phyloP scores from a whole-genome alignment of 2,113 vertebrate species.

The Pelmatolapia mariae region DNA sequence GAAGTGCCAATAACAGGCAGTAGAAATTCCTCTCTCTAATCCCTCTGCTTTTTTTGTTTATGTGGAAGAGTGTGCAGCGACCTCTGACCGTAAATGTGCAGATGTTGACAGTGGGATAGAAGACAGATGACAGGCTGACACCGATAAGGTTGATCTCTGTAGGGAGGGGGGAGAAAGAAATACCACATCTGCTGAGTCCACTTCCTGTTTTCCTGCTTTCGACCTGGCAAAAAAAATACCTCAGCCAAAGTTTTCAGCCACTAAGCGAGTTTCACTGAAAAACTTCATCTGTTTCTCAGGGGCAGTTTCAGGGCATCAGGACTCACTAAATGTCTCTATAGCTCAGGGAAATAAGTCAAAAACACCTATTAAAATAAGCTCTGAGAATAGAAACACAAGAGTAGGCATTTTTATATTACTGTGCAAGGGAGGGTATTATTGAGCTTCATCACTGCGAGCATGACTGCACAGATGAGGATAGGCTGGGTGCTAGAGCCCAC shows the following conservation, averaged over 20 bases:
- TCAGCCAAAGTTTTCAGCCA: constrained; percentile 2
- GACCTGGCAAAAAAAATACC: background rate
- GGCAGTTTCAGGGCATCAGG: background rate
- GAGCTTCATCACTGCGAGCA: background rate
- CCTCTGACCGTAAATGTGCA: constrained; percentile 32
- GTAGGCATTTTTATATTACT: background rate
- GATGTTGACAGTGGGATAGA: background rate
- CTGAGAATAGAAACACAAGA: background rate
- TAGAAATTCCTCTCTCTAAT: constrained; percentile 23
- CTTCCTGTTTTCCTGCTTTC: constrained; percentile 55
- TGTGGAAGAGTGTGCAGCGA: constrained; percentile 33
- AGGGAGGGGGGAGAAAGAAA: background rate
- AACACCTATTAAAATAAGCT: constrained; percentile 16
- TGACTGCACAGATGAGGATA: background rate
- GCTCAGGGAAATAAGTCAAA: constrained; percentile 26
- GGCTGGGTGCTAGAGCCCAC: background rate
- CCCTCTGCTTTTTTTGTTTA: background rate
- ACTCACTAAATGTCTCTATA: constrained; percentile 12
- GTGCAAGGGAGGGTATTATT: background rate
- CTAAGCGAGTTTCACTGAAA: background rate
- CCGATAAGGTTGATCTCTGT: constrained; percentile 20
- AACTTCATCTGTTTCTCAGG: background rate
- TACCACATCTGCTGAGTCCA: constrained; percentile 7
- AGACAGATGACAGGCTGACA: background rate
- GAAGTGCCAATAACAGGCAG: constrained; percentile 23